Base-by-base conservation (phyloP, 2,888 invertebrate species). In the Lasioglossum figueresi region DNA sequence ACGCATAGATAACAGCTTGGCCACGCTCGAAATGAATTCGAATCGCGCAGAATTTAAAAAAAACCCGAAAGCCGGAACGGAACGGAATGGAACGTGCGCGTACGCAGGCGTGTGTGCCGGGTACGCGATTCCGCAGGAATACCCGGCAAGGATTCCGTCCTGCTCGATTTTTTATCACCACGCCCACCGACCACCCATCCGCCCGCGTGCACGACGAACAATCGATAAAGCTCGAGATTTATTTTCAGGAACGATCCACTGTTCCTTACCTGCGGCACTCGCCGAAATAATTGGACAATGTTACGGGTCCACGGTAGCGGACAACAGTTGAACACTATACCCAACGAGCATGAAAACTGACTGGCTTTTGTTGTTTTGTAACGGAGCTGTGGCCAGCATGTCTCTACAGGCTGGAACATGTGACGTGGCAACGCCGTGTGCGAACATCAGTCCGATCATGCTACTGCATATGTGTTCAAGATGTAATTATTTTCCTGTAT, bases 21-120 rank as follows among this genome's bases (percentile, higher is more conserved):
- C 86, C 83, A 87, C 83, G 85, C 85, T 79, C 87, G 84, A 91
- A 91, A 89, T 91, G 91, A 91, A 91, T 91, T 91, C 88, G 91
- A 91, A 91, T 90, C 89, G 90, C 85, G 77, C 82, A 89, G 88
- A 90, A 91, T 91, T 91, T 90, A 83, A 91, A 91, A 91, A 91
- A 89, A 66, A 66, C 84, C 82, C 79, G 79, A 87, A 66, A 77
- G 87, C 82, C 87, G 48, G 48, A 48, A 83, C 87, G 14, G 45
- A 16, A 16, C 87, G 48, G 48, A 8, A 8, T 8, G 76, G 45
- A 71, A 71, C 59, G 74, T 34, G 34, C 1, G 34, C 43, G 45
- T 74, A 72, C 83, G 81, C 43, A 72, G 48, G 70, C 77, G 56
- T 83, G 66, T 40, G 72, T 12, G 27, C 31, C 8, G 66, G 31